Evolutionary conservation across 2,797 vertebrate species (phyloP).

Genomic region (Crossoptilon crossoptilon): DNA sequence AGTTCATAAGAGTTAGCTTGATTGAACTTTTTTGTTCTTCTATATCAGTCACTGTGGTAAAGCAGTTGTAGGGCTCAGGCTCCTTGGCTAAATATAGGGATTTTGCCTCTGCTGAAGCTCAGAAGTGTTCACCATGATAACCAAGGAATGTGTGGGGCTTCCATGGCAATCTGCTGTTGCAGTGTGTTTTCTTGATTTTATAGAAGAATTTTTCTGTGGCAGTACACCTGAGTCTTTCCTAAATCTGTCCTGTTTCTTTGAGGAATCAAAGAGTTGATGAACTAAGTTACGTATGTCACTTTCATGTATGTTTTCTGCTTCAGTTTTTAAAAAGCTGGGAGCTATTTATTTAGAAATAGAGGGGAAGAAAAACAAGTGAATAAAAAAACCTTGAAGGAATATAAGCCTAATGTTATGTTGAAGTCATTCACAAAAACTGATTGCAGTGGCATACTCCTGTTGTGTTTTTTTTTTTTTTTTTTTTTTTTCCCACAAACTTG

Average conservation of each 20-base stretch:
- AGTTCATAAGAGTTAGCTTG: neutral
- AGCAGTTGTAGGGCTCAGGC: neutral
- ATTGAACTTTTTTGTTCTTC: neutral
- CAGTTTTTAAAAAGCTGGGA: conserved; percentile 31
- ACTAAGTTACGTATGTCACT: neutral
- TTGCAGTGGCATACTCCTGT: neutral
- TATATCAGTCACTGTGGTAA: neutral
- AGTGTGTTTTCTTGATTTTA: neutral
- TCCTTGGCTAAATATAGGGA: neutral
- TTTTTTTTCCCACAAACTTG: neutral
- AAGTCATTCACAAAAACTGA: neutral
- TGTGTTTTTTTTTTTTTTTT: neutral
- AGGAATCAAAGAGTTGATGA: neutral
- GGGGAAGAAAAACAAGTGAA: neutral
- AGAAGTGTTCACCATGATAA: neutral
- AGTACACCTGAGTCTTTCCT: neutral
- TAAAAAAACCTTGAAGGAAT: neutral
- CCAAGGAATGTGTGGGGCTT: neutral
- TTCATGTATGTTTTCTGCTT: conserved; percentile 9
- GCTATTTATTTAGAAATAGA: conserved; percentile 1
- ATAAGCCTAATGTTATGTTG: neutral
- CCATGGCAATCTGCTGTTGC: neutral
- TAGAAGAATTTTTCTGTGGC: neutral
- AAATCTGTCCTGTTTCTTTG: neutral
- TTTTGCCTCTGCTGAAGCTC: neutral